Base-by-base conservation (phyloP, 2,888 invertebrate species). In the Xylota sylvarum region DNA sequence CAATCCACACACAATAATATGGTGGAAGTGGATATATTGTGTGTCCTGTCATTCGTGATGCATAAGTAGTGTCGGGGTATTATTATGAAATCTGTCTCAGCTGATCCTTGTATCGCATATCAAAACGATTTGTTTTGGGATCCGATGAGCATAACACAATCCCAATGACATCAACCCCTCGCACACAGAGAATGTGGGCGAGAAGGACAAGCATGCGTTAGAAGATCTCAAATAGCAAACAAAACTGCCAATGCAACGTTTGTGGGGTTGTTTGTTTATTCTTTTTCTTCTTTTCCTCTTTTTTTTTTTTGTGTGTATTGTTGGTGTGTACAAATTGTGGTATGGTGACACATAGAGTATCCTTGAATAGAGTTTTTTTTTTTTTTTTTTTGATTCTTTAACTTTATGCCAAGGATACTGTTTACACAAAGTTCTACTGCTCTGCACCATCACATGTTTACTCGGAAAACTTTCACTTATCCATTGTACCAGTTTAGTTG, bases 401-500 rank as follows among this genome's bases (percentile, higher is more conserved):
- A 52, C 35, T 43, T 62, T 37, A 48, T 52, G 43, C 17, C 52
- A 78, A 50, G 37, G 40, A 73, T 62, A 50, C 40, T 27, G 23
- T 50, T 27, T 62, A 46, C 64, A 70, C 60, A 62, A n/a, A 60
- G 17, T 35, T 43, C 56, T 23, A 55, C 43, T n/a, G 55, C 32
- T 46, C 32, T 30, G 27, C 14, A 46, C 35, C 14, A 17, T 40
- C 48, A 19, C 10, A 64, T 74, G 35, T 69, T 69, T 69, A 69
- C 78, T 67, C 30, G 73, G 64, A 65, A 69, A 69, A 56, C 64
- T 70, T 80, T 74, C 70, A 80, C 80, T 74, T 40, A 56, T 48
- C 79, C 79, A 69, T 72, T 60, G 65, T 74, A 58, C 43, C 64
- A 40, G 43, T 52, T 76, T 62, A 72, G 81, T 88, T 83, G 86